These are phyloP conservation scores for Oxycera nigricornis DNA, from an alignment of 2,888 invertebrate species.

Conservation along the genomic window DNA sequence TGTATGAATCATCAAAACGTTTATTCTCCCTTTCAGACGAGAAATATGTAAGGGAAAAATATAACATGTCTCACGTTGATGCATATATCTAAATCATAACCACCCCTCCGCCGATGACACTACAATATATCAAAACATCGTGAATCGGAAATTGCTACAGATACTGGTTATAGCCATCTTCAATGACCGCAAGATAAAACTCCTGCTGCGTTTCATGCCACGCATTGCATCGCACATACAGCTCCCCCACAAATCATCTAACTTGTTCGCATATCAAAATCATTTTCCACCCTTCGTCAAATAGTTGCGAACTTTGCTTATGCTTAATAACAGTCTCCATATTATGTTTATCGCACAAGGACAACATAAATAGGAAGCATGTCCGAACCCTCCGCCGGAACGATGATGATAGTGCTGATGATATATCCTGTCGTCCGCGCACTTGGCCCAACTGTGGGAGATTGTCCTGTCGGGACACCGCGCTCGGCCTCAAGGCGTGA, in stretches of 20 bases:
- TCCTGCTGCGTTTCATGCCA: background rate
- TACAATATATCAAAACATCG: no score
- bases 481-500: slow-evolving; percentile 30
- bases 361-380: slow-evolving; percentile 20
- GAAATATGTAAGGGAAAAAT: no score
- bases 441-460: background rate
- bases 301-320: slow-evolving; percentile 24
- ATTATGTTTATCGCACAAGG: background rate
- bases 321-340: slow-evolving; percentile 8
- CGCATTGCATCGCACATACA: slow-evolving; percentile 4
- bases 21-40: no score
- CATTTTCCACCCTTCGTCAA: slow-evolving; percentile 7
- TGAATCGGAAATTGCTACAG: background rate
- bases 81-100: no score
- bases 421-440: slow-evolving; percentile 3
- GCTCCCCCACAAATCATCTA: background rate
- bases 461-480: background rate
- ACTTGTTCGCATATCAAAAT: background rate
- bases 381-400: background rate
- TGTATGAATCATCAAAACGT: no score
- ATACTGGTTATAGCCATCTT: background rate
- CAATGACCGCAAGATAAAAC: slow-evolving; percentile 16
- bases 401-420: slow-evolving; percentile 20
- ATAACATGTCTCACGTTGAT: no score
- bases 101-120: no score